Percentiles rank a stretch among this genome's conserved stretches.
These are phyloP conservation scores for Neoascia interrupta DNA, from an alignment of 2,888 invertebrate species.

Conservation along the genomic window DNA sequence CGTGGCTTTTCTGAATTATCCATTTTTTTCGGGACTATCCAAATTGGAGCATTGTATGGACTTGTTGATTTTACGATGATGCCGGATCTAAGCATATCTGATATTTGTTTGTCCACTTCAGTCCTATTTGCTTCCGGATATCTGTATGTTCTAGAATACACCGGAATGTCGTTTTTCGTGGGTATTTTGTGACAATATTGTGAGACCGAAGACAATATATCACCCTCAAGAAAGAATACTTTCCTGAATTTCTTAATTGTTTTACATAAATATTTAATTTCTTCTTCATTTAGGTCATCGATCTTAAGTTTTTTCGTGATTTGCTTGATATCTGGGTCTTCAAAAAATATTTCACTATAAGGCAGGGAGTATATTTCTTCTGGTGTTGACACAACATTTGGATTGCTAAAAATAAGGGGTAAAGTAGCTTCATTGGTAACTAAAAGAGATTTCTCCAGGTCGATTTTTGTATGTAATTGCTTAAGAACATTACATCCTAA, in stretches of 20 bases:
- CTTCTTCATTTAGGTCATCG: slow-evolving; percentile 5
- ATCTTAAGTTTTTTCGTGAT: not conserved
- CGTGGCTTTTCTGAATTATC: not conserved
- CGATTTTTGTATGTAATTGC: not conserved
- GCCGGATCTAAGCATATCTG: not conserved
- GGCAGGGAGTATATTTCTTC: too few relatives aligned
- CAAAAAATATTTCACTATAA: not conserved
- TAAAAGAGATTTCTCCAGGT: not conserved
- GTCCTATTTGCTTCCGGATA: not conserved
- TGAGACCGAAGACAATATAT: not conserved
- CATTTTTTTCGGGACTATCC: slow-evolving; percentile 49
- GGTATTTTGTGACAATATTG: slow-evolving; percentile 9
- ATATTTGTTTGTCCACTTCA: not conserved
- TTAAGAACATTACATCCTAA: slow-evolving; percentile 11
- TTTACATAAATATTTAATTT: not conserved
- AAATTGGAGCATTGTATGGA: not conserved
- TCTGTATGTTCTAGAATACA: not conserved
- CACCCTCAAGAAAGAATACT: not conserved
- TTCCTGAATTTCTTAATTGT: not conserved
- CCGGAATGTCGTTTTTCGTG: slow-evolving; percentile 5
- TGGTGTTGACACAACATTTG: too few relatives aligned
- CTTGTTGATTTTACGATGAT: not conserved
- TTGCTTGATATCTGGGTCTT: not conserved
- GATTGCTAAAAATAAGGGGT: not conserved
- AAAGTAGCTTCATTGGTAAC: not conserved